A percentile compares a stretch with the other conserved stretches of the same genome.
These are phyloP conservation scores for Buceros bicornis DNA, from an alignment of 2,797 vertebrate species.

Conservation along the genomic window DNA sequence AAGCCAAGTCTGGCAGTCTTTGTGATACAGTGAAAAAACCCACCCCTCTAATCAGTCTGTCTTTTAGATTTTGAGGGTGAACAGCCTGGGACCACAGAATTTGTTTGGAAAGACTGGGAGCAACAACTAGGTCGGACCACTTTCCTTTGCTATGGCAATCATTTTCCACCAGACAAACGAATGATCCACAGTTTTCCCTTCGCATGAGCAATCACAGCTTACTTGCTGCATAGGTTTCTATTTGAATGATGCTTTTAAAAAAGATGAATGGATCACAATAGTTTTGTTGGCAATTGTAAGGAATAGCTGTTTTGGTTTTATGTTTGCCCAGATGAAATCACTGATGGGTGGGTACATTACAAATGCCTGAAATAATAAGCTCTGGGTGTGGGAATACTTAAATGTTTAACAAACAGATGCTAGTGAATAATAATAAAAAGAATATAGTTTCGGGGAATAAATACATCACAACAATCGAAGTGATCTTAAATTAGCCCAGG, in stretches of 20 bases:
- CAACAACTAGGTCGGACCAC: not conserved
- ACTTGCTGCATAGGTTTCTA: not conserved
- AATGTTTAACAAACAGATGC: conserved; percentile 61
- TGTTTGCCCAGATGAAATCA: conserved; percentile 34
- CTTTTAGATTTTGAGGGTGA: not conserved
- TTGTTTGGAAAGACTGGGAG: not conserved
- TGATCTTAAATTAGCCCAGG: conserved; percentile 10
- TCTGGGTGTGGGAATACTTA: conserved; percentile 45
- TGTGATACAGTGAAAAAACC: not conserved
- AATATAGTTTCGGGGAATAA: conserved; percentile 19
- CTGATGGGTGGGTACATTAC: conserved; percentile 19
- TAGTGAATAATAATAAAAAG: conserved; percentile 34
- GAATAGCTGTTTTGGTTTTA: not conserved
- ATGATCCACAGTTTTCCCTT: not conserved
- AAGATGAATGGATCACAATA: conserved; percentile 31
- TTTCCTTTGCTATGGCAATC: not conserved
- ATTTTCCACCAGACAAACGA: not conserved
- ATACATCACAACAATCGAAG: conserved; percentile 1
- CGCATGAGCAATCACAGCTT: not conserved
- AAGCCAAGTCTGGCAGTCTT: conserved; percentile 17
- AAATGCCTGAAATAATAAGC: conserved; percentile 33
- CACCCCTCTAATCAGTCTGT: not conserved
- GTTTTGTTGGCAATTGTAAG: not conserved
- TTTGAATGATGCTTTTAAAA: not conserved
- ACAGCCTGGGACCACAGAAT: not conserved